phyloP scores from a whole-genome alignment of 2,113 vertebrate species.

The Neomonachus schauinslandi region DNA sequence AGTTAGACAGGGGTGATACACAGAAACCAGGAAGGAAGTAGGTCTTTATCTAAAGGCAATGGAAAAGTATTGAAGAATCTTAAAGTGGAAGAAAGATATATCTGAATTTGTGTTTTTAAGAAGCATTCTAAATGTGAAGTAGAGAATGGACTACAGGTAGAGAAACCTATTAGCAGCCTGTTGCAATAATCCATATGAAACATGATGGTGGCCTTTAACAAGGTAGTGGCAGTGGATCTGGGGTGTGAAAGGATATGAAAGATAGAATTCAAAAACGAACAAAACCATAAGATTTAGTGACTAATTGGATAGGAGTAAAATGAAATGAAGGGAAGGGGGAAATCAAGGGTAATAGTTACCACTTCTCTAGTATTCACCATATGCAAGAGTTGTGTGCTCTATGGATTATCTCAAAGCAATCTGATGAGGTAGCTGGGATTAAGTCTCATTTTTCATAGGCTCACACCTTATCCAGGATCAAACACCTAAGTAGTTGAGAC shows the following conservation, averaged over 20 bases:
- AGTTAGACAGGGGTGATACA: background rate
- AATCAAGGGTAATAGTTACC: background rate
- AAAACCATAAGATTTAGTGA: background rate
- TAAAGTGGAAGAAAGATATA: background rate
- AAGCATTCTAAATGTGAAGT: background rate
- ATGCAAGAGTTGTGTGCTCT: background rate
- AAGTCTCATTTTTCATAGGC: background rate
- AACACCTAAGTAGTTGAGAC: background rate
- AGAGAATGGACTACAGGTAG: background rate
- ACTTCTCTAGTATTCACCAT: background rate
- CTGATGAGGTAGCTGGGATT: background rate
- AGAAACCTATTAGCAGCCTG: background rate
- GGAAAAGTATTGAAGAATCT: background rate
- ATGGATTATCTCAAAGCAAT: background rate
- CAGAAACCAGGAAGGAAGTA: background rate
- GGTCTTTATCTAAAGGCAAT: background rate
- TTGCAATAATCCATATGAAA: background rate
- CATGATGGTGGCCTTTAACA: background rate
- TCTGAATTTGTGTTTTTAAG: background rate
- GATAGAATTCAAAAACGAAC: background rate
- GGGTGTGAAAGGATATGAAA: background rate
- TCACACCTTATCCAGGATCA: background rate
- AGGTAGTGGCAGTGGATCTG: background rate
- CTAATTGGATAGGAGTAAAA: background rate
- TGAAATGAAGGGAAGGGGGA: background rate